Conservation (phyloP, 2,797 vertebrate genomes). For the Acrossocheilus fasciatus region DNA sequence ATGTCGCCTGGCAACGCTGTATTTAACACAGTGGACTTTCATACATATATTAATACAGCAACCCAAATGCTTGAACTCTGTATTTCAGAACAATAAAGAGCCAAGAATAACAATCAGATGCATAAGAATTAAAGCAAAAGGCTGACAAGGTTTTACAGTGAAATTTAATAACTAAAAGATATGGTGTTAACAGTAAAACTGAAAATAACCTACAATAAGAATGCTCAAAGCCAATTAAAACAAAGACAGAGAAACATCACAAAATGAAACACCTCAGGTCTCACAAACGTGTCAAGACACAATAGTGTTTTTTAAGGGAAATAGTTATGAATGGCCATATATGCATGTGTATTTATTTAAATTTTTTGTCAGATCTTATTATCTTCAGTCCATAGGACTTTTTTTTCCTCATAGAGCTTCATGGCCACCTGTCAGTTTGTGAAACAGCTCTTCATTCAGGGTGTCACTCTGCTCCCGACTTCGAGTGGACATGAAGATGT, state of each 20-base stretch:
- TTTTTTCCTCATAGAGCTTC: slow-evolving; percentile 74
- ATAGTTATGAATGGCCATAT: not conserved
- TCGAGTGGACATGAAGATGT: slow-evolving; percentile 83
- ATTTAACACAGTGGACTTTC: not conserved
- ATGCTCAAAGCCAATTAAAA: not conserved
- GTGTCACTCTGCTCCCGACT: slow-evolving; percentile 71
- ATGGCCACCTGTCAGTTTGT: slow-evolving; percentile 81
- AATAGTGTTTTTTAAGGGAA: not conserved
- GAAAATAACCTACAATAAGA: not conserved
- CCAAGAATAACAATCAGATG: not conserved
- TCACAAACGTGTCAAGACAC: not conserved
- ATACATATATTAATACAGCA: not conserved
- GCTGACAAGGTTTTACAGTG: not conserved
- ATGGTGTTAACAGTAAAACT: not conserved
- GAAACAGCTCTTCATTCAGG: slow-evolving; percentile 79
- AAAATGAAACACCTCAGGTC: not conserved
- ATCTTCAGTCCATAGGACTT: not conserved
- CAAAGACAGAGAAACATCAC: not conserved
- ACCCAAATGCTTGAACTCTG: too few relatives aligned
- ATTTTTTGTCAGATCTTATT: not conserved
- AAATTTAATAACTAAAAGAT: slow-evolving; percentile 22
- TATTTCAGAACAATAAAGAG: not conserved
- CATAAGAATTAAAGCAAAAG: not conserved
- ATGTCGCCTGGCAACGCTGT: not conserved
- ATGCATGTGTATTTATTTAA: not conserved